A percentile compares a stretch with the other conserved stretches of the same genome.
These are phyloP conservation scores for Whitmania pigra DNA, from an alignment of 1,140 invertebrate species.

Conservation along the genomic window DNA sequence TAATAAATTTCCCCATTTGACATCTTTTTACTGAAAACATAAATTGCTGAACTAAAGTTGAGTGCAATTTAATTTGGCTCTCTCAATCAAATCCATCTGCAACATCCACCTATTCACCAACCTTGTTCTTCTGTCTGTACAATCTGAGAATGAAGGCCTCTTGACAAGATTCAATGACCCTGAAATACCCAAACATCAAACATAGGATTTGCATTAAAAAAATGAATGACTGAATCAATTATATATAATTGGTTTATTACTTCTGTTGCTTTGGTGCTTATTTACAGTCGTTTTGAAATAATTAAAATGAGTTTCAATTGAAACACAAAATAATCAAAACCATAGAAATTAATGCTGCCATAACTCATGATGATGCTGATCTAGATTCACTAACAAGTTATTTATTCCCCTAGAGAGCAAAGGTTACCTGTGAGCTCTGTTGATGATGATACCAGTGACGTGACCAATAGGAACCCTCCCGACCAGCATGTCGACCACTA, in stretches of 20 bases:
- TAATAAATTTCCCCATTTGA: too few species aligned
- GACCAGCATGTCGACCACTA: conserved; percentile 91
- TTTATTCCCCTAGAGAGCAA: neutral
- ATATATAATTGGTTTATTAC: too few species aligned
- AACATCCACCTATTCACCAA: conserved; percentile 31
- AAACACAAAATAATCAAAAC: neutral
- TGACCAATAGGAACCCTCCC: conserved; percentile 74
- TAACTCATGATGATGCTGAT: too few species aligned
- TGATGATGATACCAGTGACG: conserved; percentile 74
- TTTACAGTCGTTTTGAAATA: neutral
- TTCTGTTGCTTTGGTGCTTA: neutral
- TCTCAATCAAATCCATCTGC: neutral
- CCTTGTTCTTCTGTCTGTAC: conserved; percentile 79
- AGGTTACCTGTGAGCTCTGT: conserved; percentile 68
- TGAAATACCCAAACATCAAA: conserved; percentile 22
- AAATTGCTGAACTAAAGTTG: neutral
- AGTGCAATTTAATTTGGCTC: neutral
- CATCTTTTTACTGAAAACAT: neutral
- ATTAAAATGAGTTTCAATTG: neutral
- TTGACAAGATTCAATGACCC: conserved; percentile 77
- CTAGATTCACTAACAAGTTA: too few species aligned
- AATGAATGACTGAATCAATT: too few species aligned
- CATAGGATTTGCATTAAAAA: neutral
- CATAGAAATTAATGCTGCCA: neutral
- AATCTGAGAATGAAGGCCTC: conserved; percentile 83